A percentile compares a stretch with the other conserved stretches of the same genome.
These are phyloP conservation scores for Lithobates pipiens DNA, from an alignment of 2,797 vertebrate genomes.

Conservation along the genomic window DNA sequence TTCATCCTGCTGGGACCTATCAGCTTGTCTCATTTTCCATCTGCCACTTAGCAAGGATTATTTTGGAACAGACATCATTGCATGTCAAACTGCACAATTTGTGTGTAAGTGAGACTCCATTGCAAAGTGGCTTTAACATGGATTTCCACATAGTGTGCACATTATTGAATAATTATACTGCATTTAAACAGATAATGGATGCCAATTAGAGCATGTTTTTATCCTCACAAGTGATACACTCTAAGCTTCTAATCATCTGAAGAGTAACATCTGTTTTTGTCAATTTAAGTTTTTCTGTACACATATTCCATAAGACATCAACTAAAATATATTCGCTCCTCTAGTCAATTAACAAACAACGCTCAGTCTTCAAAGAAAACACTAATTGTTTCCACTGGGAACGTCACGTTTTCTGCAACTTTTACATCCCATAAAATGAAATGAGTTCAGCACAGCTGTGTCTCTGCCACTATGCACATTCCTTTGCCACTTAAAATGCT, in stretches of 20 bases:
- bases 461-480: constrained; percentile 17
- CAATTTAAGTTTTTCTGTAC: constrained; percentile 3
- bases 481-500: constrained; percentile 39
- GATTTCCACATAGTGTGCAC: background rate
- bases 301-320: constrained; percentile 24
- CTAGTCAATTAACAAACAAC: constrained; percentile 52
- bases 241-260: constrained; percentile 24
- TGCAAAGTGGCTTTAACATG: constrained; percentile 4
- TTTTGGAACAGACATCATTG: constrained; percentile 7
- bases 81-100: background rate
- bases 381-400: constrained; percentile 45
- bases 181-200: constrained; percentile 18
- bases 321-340: constrained; percentile 41
- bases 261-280: constrained; percentile 51
- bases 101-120: constrained; percentile 2
- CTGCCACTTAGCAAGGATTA: constrained; percentile 1
- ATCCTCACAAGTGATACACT: constrained; percentile 19
- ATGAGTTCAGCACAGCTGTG: constrained; percentile 33
- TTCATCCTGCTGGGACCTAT: background rate
- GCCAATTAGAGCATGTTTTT: constrained; percentile 23
- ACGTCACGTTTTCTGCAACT: constrained; percentile 38
- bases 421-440: constrained; percentile 47
- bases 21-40: constrained; percentile 16
- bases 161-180: constrained; percentile 15
- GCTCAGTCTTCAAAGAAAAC: constrained; percentile 33